Conservation (phyloP, 2,888 invertebrate species). For the Latheticus oryzae region DNA sequence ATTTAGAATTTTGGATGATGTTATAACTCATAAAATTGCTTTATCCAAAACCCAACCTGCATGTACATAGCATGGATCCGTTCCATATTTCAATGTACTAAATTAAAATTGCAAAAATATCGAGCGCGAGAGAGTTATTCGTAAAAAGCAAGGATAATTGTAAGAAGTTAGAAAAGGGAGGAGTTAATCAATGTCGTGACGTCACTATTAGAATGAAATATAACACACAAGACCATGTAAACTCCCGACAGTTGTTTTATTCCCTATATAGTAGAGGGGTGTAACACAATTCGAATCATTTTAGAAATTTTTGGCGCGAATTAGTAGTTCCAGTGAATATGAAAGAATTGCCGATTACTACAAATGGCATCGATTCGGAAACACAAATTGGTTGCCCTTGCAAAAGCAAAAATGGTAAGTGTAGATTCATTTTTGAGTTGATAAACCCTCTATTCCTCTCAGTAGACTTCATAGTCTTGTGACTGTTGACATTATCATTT, state of each 20-base stretch:
- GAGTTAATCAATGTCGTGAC: conserved; percentile 60
- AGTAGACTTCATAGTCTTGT: no score
- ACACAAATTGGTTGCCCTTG: conserved; percentile 47
- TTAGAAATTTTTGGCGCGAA: conserved; percentile 4
- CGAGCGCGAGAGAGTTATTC: conserved; percentile 34
- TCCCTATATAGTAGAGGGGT: conserved; percentile 19
- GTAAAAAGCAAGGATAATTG: conserved; percentile 55
- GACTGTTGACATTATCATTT: conserved; percentile 20
- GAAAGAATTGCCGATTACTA: conserved; percentile 47
- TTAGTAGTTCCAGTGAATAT: no score
- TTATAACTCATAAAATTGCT: conserved; percentile 22
- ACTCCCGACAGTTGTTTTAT: conserved; percentile 42
- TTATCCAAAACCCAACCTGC: conserved; percentile 14
- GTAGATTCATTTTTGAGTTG: conserved; percentile 13
- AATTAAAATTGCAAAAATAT: conserved; percentile 26
- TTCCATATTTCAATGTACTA: conserved; percentile 23
- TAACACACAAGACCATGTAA: conserved; percentile 52
- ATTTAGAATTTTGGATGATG: conserved; percentile 25
- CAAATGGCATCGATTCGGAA: conserved; percentile 46
- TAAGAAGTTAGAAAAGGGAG: conserved; percentile 56
- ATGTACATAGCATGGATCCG: no score
- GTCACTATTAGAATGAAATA: conserved; percentile 56
- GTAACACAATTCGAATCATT: conserved; percentile 12
- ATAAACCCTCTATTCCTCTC: neutral
- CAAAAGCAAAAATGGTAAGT: conserved; percentile 44